Percentiles rank a stretch among this genome's conserved stretches.
Evolutionary conservation across 2,888 invertebrate genomes (phyloP).

Genomic region (Tiliacea citrago): DNA sequence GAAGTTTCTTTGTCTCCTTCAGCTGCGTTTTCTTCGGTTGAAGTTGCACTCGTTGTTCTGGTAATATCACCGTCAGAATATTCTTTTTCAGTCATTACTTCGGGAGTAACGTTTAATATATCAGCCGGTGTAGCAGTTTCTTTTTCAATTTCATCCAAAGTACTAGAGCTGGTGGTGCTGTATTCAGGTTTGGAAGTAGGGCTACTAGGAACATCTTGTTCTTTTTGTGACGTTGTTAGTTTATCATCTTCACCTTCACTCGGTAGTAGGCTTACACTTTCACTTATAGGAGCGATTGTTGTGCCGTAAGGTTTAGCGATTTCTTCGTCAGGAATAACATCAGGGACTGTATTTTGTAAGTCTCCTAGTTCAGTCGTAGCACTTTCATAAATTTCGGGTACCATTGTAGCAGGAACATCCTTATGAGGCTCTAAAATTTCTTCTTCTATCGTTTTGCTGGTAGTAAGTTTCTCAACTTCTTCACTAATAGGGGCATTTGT

Average conservation of each 20-base stretch:
- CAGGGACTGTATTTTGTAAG: slow-evolving; percentile 62
- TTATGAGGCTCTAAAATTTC: slow-evolving; percentile 35
- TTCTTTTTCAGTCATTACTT: slow-evolving; percentile 50
- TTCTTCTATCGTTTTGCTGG: slow-evolving; percentile 30
- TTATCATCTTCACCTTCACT: slow-evolving; percentile 32
- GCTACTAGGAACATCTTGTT: slow-evolving; percentile 31
- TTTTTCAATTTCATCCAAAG: slow-evolving; percentile 37
- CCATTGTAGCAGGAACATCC: slow-evolving; percentile 26
- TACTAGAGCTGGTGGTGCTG: slow-evolving; percentile 36
- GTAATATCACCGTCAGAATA: slow-evolving; percentile 41
- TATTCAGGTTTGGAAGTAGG: slow-evolving; percentile 42
- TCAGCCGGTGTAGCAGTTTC: slow-evolving; percentile 32
- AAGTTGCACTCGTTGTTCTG: slow-evolving; percentile 63
- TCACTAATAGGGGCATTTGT: slow-evolving; percentile 41
- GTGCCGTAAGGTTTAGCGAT: slow-evolving; percentile 40
- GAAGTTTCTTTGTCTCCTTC: slow-evolving; percentile 53
- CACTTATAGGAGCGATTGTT: slow-evolving; percentile 29
- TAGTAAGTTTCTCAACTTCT: slow-evolving; percentile 43
- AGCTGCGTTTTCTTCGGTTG: slow-evolving; percentile 63
- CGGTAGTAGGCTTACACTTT: slow-evolving; percentile 31
- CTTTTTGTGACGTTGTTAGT: slow-evolving; percentile 20
- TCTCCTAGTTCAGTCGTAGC: slow-evolving; percentile 59
- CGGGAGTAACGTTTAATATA: slow-evolving; percentile 29
- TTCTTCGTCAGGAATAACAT: slow-evolving; percentile 54
- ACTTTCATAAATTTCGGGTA: slow-evolving; percentile 48